A percentile compares a stretch with the other conserved stretches of the same genome.
These are phyloP conservation scores for Anoura caudifer DNA, from an alignment of 2,113 vertebrate genomes.

Conservation along the genomic window DNA sequence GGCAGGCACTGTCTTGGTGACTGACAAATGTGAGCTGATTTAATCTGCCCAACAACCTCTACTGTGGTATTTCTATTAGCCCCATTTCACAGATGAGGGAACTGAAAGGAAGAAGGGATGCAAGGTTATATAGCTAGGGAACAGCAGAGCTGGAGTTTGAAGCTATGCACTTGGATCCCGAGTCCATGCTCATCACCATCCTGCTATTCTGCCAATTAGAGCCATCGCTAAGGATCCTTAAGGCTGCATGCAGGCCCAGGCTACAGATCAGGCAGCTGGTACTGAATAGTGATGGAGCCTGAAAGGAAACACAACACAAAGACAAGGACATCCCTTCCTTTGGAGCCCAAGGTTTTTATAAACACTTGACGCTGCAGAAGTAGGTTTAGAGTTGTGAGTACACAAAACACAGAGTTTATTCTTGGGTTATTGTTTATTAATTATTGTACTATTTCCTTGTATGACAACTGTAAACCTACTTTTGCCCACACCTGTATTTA, in stretches of 20 bases:
- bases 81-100: neutral
- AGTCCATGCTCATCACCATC: neutral
- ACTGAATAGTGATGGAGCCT: neutral
- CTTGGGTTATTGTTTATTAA: neutral
- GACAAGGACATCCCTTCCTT: neutral
- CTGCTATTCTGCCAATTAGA: neutral
- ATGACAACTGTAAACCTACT: neutral
- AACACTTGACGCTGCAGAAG: neutral
- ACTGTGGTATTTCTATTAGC: neutral
- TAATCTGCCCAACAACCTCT: neutral
- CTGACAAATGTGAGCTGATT: neutral
- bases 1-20: neutral
- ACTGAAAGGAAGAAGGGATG: neutral
- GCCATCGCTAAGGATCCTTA: neutral
- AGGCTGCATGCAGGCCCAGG: no score
- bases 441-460: neutral
- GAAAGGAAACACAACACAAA: neutral
- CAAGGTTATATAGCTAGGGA: neutral
- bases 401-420: neutral
- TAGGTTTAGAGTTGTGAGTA: neutral
- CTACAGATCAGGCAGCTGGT: neutral
- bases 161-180: neutral
- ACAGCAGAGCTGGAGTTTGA: neutral
- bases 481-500: neutral
- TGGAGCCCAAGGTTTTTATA: neutral